Evolutionary conservation across 2,797 vertebrate genomes (phyloP).

Genomic region (Anableps anableps): DNA sequence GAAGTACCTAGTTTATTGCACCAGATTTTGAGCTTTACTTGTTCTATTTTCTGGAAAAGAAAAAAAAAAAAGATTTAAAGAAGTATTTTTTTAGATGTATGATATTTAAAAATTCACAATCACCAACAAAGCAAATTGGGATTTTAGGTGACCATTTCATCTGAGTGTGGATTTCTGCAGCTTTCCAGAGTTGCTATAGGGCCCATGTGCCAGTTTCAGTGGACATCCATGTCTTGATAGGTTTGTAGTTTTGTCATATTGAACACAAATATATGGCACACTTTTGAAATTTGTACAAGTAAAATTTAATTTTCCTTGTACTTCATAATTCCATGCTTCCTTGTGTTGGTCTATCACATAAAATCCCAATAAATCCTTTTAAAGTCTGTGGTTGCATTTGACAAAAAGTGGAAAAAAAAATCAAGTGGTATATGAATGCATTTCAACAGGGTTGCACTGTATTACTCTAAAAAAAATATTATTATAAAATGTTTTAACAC

Average conservation of each 20-base stretch:
- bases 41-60: background rate
- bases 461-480: background rate
- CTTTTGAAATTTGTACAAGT: background rate
- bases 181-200: background rate
- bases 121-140: background rate
- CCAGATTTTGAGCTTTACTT: background rate
- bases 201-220: background rate
- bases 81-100: background rate
- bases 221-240: background rate
- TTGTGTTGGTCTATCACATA: background rate
- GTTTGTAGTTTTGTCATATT: background rate
- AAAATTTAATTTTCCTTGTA: too few relatives aligned
- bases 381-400: background rate
- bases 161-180: background rate
- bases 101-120: background rate
- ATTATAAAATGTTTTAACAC: background rate
- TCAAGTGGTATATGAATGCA: background rate
- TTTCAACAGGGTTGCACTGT: background rate
- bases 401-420: background rate
- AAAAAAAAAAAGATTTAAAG: too few relatives aligned
- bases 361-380: background rate
- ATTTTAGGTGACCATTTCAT: background rate
- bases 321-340: too few relatives aligned
- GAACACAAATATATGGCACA: background rate
- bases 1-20: background rate